Conservation (phyloP, 1,140 invertebrate species). For the Macrostomum lignano region DNA sequence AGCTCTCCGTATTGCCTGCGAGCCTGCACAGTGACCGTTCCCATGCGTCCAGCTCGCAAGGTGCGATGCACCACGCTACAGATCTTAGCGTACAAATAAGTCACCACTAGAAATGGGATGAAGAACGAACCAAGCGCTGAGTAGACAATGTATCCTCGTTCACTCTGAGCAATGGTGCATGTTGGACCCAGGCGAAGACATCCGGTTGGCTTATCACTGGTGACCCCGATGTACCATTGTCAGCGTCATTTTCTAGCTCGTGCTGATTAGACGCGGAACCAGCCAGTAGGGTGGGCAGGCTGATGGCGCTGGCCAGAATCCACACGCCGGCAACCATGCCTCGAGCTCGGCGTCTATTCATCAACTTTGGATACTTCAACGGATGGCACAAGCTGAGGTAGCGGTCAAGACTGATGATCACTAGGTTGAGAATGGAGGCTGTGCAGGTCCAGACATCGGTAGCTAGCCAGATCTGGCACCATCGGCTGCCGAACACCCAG, state of each 20-base stretch:
- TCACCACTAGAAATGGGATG: constrained; percentile 73
- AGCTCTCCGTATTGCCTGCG: no score
- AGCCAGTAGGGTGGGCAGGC: no score
- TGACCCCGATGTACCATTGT: no score
- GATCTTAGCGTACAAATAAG: constrained; percentile 76
- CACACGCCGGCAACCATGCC: no score
- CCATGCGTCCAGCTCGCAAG: no score
- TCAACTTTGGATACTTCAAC: no score
- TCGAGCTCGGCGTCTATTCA: no score
- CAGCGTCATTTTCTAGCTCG: no score
- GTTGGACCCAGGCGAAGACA: constrained; percentile 10
- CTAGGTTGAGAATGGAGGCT: constrained; percentile 27
- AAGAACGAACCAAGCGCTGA: constrained; percentile 69
- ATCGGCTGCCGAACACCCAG: constrained; percentile 23
- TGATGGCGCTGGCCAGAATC: no score
- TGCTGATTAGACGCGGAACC: no score
- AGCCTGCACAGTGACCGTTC: no score
- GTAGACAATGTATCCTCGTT: constrained; percentile 60
- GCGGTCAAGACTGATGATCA: constrained; percentile 28
- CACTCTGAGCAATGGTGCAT: constrained; percentile 21
- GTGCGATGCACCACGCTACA: constrained; percentile 55
- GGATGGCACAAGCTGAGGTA: constrained; percentile 27
- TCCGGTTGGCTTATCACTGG: no score
- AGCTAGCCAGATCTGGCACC: constrained; percentile 26
- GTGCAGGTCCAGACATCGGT: constrained; percentile 28